Evolutionary conservation across 2,888 invertebrate species (phyloP).

Genomic region (Eupeodes luniger): DNA sequence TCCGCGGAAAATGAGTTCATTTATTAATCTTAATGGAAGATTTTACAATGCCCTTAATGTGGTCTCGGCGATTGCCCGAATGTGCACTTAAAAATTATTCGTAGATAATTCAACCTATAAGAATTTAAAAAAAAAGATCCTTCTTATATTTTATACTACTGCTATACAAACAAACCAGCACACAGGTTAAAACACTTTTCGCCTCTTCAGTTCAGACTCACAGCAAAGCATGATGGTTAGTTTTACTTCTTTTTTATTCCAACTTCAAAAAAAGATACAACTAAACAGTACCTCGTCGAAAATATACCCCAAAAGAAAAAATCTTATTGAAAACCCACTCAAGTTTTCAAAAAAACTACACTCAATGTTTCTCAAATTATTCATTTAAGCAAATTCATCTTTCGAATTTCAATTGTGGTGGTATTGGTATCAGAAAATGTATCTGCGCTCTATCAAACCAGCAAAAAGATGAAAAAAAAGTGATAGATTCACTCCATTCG

Average conservation of each 20-base stretch:
- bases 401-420: slow-evolving; percentile 21
- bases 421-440: slow-evolving; percentile 64
- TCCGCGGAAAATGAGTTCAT: slow-evolving; percentile 73
- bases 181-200: slow-evolving; percentile 68
- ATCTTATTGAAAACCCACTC: slow-evolving; percentile 46
- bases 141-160: slow-evolving; percentile 20
- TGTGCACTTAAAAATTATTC: slow-evolving; percentile 77
- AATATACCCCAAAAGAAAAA: background rate
- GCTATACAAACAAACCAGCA: slow-evolving; percentile 19
- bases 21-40: slow-evolving; percentile 77
- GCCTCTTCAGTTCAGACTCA: slow-evolving; percentile 15
- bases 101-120: slow-evolving; percentile 76
- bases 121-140: slow-evolving; percentile 69
- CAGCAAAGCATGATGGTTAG: background rate
- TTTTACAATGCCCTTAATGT: slow-evolving; percentile 77
- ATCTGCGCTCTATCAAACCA: slow-evolving; percentile 75
- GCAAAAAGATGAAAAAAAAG: slow-evolving; percentile 36
- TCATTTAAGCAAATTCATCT: slow-evolving; percentile 70
- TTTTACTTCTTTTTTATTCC: background rate
- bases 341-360: slow-evolving; percentile 30
- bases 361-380: slow-evolving; percentile 57
- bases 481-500: slow-evolving; percentile 67
- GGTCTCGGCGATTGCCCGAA: slow-evolving; percentile 76
- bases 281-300: background rate
- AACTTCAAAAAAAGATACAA: slow-evolving; percentile 27